These are phyloP conservation scores for Merodon equestris DNA, from an alignment of 2,888 invertebrate species.

Conservation along the genomic window DNA sequence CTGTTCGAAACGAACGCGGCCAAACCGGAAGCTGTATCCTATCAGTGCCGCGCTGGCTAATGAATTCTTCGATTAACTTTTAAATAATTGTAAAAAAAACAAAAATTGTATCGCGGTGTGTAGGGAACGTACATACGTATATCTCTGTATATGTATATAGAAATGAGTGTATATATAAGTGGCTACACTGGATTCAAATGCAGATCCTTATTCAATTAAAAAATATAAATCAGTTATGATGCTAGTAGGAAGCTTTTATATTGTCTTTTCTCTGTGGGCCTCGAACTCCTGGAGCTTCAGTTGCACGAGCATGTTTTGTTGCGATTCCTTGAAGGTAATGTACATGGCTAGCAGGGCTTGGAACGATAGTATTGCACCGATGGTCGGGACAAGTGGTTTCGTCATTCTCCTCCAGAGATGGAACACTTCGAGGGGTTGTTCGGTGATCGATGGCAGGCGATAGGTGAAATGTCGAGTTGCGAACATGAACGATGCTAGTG, in stretches of 20 bases:
- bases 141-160: too few relatives aligned
- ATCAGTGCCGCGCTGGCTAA: conserved; percentile 45
- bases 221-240: conserved; percentile 57
- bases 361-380: conserved; percentile 79
- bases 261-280: conserved; percentile 56
- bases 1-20: conserved; percentile 2
- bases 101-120: conserved; percentile 38
- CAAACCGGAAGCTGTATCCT: not conserved
- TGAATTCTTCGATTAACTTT: conserved; percentile 31
- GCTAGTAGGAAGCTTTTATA: conserved; percentile 45
- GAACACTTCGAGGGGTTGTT: conserved; percentile 81
- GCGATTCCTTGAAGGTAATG: conserved; percentile 83
- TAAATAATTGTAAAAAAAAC: conserved; percentile 54
- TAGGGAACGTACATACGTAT: conserved; percentile 20
- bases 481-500: conserved; percentile 82
- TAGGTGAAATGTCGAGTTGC: conserved; percentile 83
- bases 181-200: conserved; percentile 42
- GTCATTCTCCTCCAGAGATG: conserved; percentile 80
- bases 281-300: conserved; percentile 74
- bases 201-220: conserved; percentile 46
- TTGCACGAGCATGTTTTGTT: conserved; percentile 75
- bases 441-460: conserved; percentile 82
- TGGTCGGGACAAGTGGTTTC: conserved; percentile 80
- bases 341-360: conserved; percentile 81
- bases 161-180: conserved; percentile 31